phyloP scores from a whole-genome alignment of 1,140 invertebrate genomes.

The Fragariocoptes setiger region DNA sequence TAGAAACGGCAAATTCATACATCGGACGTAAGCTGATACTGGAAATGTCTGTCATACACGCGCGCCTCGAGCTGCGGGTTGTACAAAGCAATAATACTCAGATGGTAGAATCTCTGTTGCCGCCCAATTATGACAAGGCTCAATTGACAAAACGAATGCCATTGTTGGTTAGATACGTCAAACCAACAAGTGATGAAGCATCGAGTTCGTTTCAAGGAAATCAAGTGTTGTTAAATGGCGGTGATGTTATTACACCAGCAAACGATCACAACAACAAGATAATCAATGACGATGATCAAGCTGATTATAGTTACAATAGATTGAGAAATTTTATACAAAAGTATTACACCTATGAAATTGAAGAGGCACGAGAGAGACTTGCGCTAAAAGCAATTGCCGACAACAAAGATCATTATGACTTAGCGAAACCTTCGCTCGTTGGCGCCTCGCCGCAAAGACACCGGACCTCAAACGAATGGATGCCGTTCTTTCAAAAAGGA shows the following conservation, averaged over 20 bases:
- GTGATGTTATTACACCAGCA: not conserved
- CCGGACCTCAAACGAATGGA: too few species aligned
- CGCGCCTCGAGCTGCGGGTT: not conserved
- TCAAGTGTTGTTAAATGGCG: not conserved
- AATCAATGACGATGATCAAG: not conserved
- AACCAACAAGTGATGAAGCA: not conserved
- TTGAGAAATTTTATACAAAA: not conserved
- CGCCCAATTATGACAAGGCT: not conserved
- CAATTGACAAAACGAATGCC: not conserved
- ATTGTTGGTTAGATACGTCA: not conserved
- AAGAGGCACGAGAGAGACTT: not conserved
- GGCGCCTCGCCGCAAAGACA: not conserved
- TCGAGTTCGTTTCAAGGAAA: too few species aligned
- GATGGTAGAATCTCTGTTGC: not conserved
- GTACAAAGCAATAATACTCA: not conserved
- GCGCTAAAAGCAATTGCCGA: not conserved
- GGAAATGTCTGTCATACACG: not conserved
- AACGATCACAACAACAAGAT: too few species aligned
- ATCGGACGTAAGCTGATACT: constrained; percentile 1
- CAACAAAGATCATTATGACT: not conserved
- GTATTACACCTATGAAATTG: not conserved
- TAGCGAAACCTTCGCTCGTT: not conserved
- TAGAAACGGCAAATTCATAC: constrained; percentile 4
- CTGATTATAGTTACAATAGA: not conserved
- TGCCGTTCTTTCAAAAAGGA: not conserved